Base-by-base conservation (phyloP, 2,888 invertebrate genomes). In the Tinea trinotella region DNA sequence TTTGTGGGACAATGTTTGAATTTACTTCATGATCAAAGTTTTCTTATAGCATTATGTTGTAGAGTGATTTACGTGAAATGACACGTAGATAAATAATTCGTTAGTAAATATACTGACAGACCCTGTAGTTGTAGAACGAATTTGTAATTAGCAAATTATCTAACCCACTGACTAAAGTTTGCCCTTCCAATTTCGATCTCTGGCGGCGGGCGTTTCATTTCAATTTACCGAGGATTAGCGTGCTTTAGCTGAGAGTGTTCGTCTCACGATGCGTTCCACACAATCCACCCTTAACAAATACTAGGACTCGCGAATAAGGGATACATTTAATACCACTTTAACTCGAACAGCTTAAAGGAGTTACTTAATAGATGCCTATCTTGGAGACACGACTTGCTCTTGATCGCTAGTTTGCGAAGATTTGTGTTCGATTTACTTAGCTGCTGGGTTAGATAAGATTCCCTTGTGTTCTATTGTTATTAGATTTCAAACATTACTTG, bases 201-300 rank as follows among this genome's bases (percentile, higher is more conserved):
- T 61, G 59, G 63, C 61, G 61, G 63, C 63, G 58, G 58, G 62
- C 62, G 63, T 65, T 64, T 66, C 64, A 64, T 68, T 70, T 69
- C 68, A 70, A 70, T 73, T 71, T 69, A 67, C 66, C 55, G 60
- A 58, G 65, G 68, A 70, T 71, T 68, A 66, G 65, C 44, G 22
- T 59, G 58, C 60, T 60, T 48, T 48, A 55, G 56, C 53, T 56
- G 57, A 58, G 57, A 60, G 57, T 58, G 56, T 56, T 56, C 57
- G 55, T 36, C 56, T 58, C 57, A 52, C 55, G 58, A 59, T 62
- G 58, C 59, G 64, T 62, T 61, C 57, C 30, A 17, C 46, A 46
- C 46, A 46, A 46, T 46, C 19, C 46, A 19, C n/a, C 46, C 19
- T 19, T 46, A 46, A n/a, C 62, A 62, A 67, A 68, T 65, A 65